Evolutionary conservation across 2,888 invertebrate species (phyloP).

Genomic region (Drosophila robusta): DNA sequence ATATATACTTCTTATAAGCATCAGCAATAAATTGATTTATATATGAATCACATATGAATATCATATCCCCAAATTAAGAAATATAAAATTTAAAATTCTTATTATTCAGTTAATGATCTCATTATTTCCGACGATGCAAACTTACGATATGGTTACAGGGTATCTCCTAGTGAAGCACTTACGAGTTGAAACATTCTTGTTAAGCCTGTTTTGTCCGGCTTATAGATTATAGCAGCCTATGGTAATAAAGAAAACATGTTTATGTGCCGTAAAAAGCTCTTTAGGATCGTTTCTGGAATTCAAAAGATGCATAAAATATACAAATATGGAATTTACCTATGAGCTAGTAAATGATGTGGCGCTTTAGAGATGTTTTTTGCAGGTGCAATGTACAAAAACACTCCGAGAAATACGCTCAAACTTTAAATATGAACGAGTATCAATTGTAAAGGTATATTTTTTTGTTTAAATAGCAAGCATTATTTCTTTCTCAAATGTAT

Average conservation of each 20-base stretch:
- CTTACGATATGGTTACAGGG: not conserved
- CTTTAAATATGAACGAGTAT: too few species aligned
- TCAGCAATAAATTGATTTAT: too few species aligned
- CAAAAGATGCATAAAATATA: slow-evolving; percentile 5
- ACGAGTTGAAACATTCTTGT: not conserved
- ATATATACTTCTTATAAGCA: too few species aligned
- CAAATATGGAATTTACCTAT: not conserved
- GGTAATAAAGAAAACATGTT: not conserved
- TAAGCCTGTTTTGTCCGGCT: not conserved
- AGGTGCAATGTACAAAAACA: not conserved
- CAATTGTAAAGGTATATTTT: too few species aligned
- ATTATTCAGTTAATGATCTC: too few species aligned
- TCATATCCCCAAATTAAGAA: too few species aligned
- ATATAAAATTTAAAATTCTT: too few species aligned
- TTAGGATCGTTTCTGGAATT: slow-evolving; percentile 6
- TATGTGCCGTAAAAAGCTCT: slow-evolving; percentile 3
- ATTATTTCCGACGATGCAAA: too few species aligned
- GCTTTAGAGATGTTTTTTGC: not conserved
- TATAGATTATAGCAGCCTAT: not conserved
- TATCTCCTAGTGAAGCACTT: not conserved
- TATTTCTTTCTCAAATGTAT: too few species aligned
- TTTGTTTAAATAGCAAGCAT: too few species aligned
- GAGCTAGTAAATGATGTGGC: not conserved
- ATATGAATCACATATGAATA: too few species aligned
- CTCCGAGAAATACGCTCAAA: too few species aligned